phyloP scores from a whole-genome alignment of 2,113 vertebrate species.

The Hydropotes inermis region DNA sequence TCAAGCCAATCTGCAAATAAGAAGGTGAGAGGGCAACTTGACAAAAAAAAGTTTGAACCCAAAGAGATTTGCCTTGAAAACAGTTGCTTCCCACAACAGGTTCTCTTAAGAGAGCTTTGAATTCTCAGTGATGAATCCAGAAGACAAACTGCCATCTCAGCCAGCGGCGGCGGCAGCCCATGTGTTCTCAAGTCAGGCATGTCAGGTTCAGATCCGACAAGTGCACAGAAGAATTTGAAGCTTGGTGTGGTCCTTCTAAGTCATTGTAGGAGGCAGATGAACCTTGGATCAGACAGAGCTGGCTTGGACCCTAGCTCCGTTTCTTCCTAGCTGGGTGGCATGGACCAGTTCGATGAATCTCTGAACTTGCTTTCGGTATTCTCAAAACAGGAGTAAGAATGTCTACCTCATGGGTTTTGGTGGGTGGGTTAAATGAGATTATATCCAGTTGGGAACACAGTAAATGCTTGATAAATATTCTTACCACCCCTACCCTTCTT shows the following conservation, averaged over 20 bases:
- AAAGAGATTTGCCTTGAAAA: constrained; percentile 72
- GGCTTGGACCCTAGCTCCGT: neutral
- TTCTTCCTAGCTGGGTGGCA: neutral
- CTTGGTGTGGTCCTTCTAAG: neutral
- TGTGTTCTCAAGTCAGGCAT: neutral
- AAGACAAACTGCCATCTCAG: neutral
- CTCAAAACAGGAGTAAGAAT: neutral
- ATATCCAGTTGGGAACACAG: neutral
- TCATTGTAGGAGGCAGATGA: neutral
- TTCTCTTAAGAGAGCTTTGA: constrained; percentile 71
- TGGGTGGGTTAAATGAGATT: neutral
- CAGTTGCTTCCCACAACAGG: constrained; percentile 58
- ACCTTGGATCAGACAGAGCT: neutral
- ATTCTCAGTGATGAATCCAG: constrained; percentile 57
- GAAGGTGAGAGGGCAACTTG: constrained; percentile 66
- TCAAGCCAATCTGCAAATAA: constrained; percentile 66
- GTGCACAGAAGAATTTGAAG: neutral
- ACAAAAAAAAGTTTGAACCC: constrained; percentile 73
- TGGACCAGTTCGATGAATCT: neutral
- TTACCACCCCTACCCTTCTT: neutral
- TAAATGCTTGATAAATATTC: neutral
- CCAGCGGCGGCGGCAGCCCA: neutral
- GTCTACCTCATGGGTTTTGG: neutral
- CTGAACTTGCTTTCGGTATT: neutral
- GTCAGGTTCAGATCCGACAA: neutral